Conservation (phyloP, 2,797 vertebrate species). For the Diceros bicornis region DNA sequence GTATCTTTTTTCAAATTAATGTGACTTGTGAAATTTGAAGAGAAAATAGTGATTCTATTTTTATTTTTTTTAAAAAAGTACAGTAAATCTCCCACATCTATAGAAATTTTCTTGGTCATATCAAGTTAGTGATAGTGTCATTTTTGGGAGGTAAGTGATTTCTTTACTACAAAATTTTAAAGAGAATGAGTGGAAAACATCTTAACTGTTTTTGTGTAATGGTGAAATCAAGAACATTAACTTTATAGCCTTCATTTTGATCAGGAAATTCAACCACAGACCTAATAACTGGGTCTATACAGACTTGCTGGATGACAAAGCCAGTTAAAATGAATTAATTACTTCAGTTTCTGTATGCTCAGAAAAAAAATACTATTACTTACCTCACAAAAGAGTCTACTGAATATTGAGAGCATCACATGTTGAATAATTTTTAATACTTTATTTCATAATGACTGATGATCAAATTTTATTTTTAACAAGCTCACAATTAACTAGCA, state of each 20-base stretch:
- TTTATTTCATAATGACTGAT: conserved; percentile 45
- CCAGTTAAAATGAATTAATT: conserved; percentile 10
- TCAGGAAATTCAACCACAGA: conserved; percentile 33
- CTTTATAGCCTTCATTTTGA: neutral
- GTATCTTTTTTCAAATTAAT: neutral
- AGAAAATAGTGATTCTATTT: conserved; percentile 10
- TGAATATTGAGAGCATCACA: neutral
- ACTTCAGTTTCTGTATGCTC: neutral
- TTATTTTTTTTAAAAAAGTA: neutral
- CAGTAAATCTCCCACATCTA: neutral
- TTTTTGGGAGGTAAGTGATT: neutral
- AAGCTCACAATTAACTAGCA: conserved; percentile 48
- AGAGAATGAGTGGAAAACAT: neutral
- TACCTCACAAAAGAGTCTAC: neutral
- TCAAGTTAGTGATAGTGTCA: neutral
- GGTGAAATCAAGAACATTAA: conserved; percentile 44
- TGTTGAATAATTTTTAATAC: conserved; percentile 42
- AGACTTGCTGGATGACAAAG: neutral
- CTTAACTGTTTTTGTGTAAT: neutral
- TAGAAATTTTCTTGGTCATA: conserved; percentile 23
- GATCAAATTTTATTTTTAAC: conserved; percentile 41
- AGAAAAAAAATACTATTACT: conserved; percentile 23
- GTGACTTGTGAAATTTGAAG: neutral
- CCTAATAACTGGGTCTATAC: neutral
- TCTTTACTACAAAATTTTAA: conserved; percentile 18